phyloP scores from a whole-genome alignment of 2,888 invertebrate genomes.

The Adineta ricciae region DNA sequence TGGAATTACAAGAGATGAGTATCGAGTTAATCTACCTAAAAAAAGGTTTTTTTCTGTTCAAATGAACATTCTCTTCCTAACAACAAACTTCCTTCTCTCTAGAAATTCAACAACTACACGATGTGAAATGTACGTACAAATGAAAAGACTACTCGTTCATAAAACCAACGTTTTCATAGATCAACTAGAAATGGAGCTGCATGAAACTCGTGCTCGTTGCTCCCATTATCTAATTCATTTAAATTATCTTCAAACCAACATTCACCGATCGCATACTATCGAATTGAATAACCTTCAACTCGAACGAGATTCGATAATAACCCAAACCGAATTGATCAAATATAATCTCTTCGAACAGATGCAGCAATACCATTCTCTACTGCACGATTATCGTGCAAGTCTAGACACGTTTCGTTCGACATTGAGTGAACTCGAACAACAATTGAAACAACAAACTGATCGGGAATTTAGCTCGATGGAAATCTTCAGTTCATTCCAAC shows the following conservation, averaged over 20 bases:
- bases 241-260: neutral
- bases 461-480: neutral
- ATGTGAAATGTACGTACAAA: neutral
- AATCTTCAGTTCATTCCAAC: neutral
- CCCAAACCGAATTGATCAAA: neutral
- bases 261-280: neutral
- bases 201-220: neutral
- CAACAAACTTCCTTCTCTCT: no score
- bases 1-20: neutral
- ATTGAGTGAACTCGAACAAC: neutral
- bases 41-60: neutral
- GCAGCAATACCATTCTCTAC: neutral
- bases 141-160: no score
- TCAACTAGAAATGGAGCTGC: neutral
- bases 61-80: no score
- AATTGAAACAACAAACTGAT: neutral
- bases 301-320: neutral
- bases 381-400: neutral
- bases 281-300: neutral
- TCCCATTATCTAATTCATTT: neutral
- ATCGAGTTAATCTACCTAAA: neutral
- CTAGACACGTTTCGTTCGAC: neutral
- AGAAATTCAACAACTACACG: neutral
- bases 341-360: neutral
- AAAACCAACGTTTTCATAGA: neutral